Conservation (phyloP, 2,113 vertebrate genomes). For the Uria lomvia region DNA sequence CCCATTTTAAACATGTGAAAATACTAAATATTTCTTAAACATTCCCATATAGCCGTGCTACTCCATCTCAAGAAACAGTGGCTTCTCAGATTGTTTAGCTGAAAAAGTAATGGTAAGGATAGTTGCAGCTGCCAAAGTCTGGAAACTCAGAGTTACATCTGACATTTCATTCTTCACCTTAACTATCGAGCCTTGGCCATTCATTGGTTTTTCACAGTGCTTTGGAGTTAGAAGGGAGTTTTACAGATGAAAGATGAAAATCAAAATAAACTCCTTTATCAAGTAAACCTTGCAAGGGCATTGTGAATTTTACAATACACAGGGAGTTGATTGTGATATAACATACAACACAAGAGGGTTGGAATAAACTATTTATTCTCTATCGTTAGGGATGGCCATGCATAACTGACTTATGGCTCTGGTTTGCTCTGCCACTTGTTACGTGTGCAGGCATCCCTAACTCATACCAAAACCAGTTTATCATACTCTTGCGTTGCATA, state of each 20-base stretch:
- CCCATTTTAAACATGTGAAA: neutral
- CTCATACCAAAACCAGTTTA: neutral
- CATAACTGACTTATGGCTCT: constrained; percentile 18
- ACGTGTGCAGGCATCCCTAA: neutral
- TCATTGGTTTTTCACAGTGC: constrained; percentile 51
- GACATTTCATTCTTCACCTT: constrained; percentile 56
- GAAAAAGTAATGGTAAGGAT: constrained; percentile 38
- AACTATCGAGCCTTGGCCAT: constrained; percentile 59
- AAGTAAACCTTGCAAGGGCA: constrained; percentile 52
- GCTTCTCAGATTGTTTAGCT: neutral
- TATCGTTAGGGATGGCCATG: constrained; percentile 31
- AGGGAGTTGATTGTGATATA: constrained; percentile 48
- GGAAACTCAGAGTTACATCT: constrained; percentile 40
- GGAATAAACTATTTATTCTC: constrained; percentile 61
- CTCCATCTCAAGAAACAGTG: neutral
- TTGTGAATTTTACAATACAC: constrained; percentile 37
- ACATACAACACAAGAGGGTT: constrained; percentile 24
- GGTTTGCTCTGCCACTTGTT: constrained; percentile 37
- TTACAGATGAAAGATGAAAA: constrained; percentile 67
- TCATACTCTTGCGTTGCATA: neutral
- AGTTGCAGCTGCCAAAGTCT: constrained; percentile 43
- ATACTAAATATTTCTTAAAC: neutral
- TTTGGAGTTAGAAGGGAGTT: constrained; percentile 59
- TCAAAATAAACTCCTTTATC: constrained; percentile 62
- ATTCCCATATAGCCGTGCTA: neutral